Base-by-base conservation (phyloP, 2,888 invertebrate genomes). In the Dynastes hyllus region DNA sequence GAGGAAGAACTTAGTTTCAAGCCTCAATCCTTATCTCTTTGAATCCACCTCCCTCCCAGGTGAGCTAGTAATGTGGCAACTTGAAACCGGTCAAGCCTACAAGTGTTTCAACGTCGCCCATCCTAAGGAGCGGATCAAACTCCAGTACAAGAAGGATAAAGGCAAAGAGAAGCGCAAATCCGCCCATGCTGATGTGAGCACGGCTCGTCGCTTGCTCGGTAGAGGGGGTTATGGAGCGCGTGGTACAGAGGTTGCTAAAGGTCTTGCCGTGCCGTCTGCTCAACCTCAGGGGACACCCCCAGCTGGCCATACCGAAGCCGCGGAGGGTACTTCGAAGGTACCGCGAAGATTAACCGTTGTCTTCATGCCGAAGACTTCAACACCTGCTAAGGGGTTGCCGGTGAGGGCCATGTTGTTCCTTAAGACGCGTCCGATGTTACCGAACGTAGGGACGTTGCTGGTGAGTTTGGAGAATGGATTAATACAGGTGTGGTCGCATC, bases 401-500 rank as follows among this genome's bases (percentile, higher is more conserved):
- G 92, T 93, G 77, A 92, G 94, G 86, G 91, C 92, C 79, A 91
- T 94, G 86, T 85, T 94, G 73, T 95, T 95, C 87, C 89, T 96
- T 32, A 88, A 91, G 78, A 91, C 91, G 0, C 90, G 96, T 78
- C 90, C 91, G 45, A 89, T 90, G 86, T 88, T 89, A 50, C 89
- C 90, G 0, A 81, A 84, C 79, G 69, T 87, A 89, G 96, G 95
- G 9, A 93, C 93, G 0, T 88, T 96, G 11, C 87, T 96, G 75
- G 91, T 96, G 0, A 91, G 94, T 0, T 88, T 96, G 81, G 94
- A 95, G 85, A 95, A 94, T 82, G 96, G 96, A 0, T 90, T 91
- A 78, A 90, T 95, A 80, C 95, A 96, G 89, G 91, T 94, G 29
- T 97, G 96, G 94, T 95, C 95, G 22, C 94, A 95, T 87, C 95